Evolutionary conservation across 2,797 vertebrate species (phyloP), one percentile per base, ranked within the genome.

Genomic region (Sparidentex hasta): DNA sequence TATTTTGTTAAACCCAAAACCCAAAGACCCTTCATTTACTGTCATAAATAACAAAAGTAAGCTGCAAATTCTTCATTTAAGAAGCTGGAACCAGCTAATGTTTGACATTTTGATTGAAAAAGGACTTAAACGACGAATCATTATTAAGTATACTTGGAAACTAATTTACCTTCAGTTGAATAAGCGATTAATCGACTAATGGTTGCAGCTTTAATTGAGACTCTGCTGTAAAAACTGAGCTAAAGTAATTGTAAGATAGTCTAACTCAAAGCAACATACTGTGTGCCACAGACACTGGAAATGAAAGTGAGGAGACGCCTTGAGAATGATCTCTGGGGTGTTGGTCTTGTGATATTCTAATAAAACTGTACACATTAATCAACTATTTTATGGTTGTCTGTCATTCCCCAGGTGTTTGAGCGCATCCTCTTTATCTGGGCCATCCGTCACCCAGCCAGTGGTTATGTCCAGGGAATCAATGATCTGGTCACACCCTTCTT

Each of bases 401-500:
- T 59, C 1, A 89, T 78, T 75, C 90, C 88, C 65, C 90, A 99
- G 98, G 97, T 99, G 88, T 99, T 99, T 93, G 98, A 99, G 91
- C 95, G 98, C 69, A 99, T 99, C 90, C 95, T 99, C 70, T 99
- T 99, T 85, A 99, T 99, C 90, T 99, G 98, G 98, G 98, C 98
- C 54, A 99, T 99, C 86, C 97, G 98, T 73, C 98, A 99, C 91
- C 98, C 98, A 3, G 98, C 98, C 91, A 99, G 98, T 14, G 98
- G 98, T 78, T 99, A 99, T 66, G 98, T 99, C 51, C 98, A 99
- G 94, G 98, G 98, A 43, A 99, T 99, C 93, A 99, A 99, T 62
- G 98, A 99, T 91, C 95, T 99, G 91, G 98, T 99, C 95, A 99
- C 98, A 8, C 98, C 98, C 0, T 99, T 99, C 95, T 99, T 99